Conservation (phyloP, 2,113 vertebrate species). For the Gnathonemus longibarbis region DNA sequence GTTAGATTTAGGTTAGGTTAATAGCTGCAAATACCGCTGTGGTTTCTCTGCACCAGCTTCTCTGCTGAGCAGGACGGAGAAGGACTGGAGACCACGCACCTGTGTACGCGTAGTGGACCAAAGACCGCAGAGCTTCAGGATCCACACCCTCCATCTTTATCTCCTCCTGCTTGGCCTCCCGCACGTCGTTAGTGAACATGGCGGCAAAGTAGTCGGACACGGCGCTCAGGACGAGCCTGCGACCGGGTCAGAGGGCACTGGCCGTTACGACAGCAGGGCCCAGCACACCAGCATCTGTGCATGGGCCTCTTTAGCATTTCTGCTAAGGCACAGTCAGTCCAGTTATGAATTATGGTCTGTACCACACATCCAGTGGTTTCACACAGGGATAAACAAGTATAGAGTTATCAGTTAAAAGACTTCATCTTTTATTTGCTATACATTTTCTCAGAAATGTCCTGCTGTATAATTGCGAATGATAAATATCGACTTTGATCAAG, state of each 20-base stretch:
- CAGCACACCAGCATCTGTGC: not conserved
- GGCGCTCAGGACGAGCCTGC: constrained; percentile 85
- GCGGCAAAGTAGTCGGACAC: constrained; percentile 96
- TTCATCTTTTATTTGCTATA: not conserved
- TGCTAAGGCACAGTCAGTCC: not conserved
- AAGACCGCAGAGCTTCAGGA: constrained; percentile 78
- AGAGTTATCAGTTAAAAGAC: not conserved
- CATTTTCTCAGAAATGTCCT: not conserved
- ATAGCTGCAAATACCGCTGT: not conserved
- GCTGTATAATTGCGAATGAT: not conserved
- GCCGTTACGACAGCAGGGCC: not conserved
- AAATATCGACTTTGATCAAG: not conserved
- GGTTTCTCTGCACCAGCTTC: not conserved
- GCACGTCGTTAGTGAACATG: constrained; percentile 94
- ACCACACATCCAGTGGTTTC: not conserved
- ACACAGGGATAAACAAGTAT: not conserved
- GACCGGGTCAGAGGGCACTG: constrained; percentile 27
- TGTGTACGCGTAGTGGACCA: constrained; percentile 93
- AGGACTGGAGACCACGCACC: constrained; percentile 63
- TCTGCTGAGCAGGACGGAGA: not conserved
- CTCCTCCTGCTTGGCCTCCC: constrained; percentile 91
- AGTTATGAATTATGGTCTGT: not conserved
- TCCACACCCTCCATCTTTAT: constrained; percentile 96
- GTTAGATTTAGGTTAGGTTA: not conserved
- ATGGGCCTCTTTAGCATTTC: not conserved